These are phyloP conservation scores for Glareola pratincola DNA, from an alignment of 2,113 vertebrate species.

Conservation along the genomic window DNA sequence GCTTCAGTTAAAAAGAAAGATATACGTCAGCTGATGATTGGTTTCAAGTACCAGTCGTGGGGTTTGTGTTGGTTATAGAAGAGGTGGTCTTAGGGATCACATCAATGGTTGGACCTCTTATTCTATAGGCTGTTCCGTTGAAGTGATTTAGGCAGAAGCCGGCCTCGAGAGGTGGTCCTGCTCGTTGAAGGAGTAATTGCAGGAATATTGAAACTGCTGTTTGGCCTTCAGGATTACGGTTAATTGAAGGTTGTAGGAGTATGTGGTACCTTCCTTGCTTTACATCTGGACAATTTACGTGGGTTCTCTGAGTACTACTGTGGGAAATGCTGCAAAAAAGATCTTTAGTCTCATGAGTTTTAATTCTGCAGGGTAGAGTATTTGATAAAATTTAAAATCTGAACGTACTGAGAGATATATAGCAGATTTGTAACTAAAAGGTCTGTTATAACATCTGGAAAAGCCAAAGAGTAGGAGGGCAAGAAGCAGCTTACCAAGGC, in stretches of 20 bases:
- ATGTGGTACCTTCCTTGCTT: neutral
- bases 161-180: neutral
- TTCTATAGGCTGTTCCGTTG: neutral
- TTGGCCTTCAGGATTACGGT: neutral
- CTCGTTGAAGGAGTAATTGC: neutral
- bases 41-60: neutral
- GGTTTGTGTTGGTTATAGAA: neutral
- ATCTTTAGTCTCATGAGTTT: neutral
- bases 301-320: rapidly evolving
- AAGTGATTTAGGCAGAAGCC: no score
- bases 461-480: neutral
- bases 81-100: neutral
- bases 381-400: neutral
- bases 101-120: neutral
- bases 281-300: no score
- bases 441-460: neutral
- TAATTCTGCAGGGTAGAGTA: no score
- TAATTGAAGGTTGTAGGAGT: neutral
- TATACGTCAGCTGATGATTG: neutral
- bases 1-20: neutral
- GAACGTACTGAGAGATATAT: neutral
- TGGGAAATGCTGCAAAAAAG: neutral
- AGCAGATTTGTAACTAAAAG: neutral
- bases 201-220: neutral
- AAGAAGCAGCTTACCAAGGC: neutral